Evolutionary conservation across 2,888 invertebrate genomes (phyloP).

Genomic region (Aquatica leii): DNA sequence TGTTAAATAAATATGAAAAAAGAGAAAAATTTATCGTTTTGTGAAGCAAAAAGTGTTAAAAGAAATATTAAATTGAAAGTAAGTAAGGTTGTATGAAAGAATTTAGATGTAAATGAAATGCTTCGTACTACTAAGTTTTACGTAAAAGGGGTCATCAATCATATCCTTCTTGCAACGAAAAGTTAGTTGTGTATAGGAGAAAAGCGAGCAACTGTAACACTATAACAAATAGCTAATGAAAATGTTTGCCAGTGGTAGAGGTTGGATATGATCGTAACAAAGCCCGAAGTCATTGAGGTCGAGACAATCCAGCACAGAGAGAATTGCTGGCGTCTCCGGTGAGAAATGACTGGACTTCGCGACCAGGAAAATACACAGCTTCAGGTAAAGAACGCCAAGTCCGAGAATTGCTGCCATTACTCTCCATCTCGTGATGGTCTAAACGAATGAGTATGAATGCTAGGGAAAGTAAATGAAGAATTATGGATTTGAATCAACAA

Average conservation of each 20-base stretch:
- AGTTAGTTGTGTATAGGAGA: conserved; percentile 31
- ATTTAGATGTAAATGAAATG: conserved; percentile 11
- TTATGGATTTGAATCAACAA: conserved; percentile 57
- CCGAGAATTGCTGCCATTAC: conserved; percentile 58
- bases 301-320: conserved; percentile 50
- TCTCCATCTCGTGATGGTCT: conserved; percentile 55
- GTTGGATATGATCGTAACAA: conserved; percentile 52
- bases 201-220: conserved; percentile 45
- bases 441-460: conserved; percentile 46
- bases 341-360: conserved; percentile 56
- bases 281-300: conserved; percentile 51
- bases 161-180: conserved; percentile 22
- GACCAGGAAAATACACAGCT: conserved; percentile 38
- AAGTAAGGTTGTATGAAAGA: not conserved
- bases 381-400: conserved; percentile 51
- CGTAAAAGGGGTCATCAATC: conserved; percentile 33
- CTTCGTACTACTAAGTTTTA: conserved; percentile 17
- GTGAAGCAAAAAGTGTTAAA: no score
- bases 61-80: no score
- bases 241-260: conserved; percentile 54
- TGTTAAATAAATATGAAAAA: no score
- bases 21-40: no score
- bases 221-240: conserved; percentile 60
- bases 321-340: conserved; percentile 58
- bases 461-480: conserved; percentile 57